Conservation (phyloP, 2,797 vertebrate genomes). For the Podarcis siculus region DNA sequence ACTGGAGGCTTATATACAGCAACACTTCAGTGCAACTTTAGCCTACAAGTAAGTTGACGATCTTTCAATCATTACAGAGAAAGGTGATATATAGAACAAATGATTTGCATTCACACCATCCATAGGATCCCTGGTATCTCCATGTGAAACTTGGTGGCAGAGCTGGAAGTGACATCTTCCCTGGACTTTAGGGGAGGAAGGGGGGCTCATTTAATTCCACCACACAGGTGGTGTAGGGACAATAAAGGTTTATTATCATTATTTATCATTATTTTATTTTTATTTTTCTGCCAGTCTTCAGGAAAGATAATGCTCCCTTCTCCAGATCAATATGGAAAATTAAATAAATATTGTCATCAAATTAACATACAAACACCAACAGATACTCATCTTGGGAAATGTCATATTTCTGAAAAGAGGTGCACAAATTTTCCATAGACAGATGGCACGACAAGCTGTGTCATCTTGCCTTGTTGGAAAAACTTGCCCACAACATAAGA, state of each 20-base stretch:
- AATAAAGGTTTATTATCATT: too few relatives aligned
- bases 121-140: neutral
- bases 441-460: too few relatives aligned
- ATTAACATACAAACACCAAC: neutral
- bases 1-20: constrained; percentile 97
- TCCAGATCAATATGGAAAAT: neutral
- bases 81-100: neutral
- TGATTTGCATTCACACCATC: neutral
- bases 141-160: neutral
- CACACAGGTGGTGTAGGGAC: too few relatives aligned
- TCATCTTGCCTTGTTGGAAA: too few relatives aligned
- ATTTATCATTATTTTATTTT: too few relatives aligned
- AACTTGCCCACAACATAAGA: too few relatives aligned
- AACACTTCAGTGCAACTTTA: constrained; percentile 97
- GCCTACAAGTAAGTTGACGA: constrained; percentile 92
- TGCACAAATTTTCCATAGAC: too few relatives aligned
- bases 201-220: too few relatives aligned
- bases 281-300: neutral
- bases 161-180: neutral
- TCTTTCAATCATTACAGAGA: neutral
- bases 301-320: neutral
- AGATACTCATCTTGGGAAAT: neutral
- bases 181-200: too few relatives aligned
- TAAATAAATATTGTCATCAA: neutral
- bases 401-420: too few relatives aligned